Percentiles rank a stretch among this genome's conserved stretches.
Conservation (phyloP, 2,888 invertebrate genomes). For the Caenorhabditis sp. region DNA sequence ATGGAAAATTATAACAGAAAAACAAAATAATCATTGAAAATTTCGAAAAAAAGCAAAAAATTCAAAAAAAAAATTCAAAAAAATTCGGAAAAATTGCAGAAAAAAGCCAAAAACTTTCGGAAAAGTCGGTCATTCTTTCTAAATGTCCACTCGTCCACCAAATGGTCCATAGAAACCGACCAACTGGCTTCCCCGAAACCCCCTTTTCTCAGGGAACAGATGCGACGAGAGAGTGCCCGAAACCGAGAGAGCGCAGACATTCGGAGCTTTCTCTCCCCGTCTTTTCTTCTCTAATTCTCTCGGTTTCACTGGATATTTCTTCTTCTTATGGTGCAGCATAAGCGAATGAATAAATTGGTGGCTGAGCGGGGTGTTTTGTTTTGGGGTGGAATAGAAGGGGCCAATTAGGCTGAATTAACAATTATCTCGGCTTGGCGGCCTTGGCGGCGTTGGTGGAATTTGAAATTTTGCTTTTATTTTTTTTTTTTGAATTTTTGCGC, state of each 20-base stretch:
- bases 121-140: background rate
- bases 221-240: constrained; percentile 21
- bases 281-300: constrained; percentile 1
- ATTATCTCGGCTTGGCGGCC: background rate
- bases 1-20: background rate
- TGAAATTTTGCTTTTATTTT: no score
- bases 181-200: background rate
- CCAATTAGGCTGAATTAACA: constrained; percentile 8
- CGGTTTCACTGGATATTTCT: constrained; percentile 13
- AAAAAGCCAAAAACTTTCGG: background rate
- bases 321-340: no score
- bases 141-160: background rate
- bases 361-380: no score
- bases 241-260: constrained; percentile 26
- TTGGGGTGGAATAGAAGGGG: background rate
- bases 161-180: background rate
- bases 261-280: background rate
- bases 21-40: background rate
- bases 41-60: background rate
- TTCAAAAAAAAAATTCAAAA: background rate
- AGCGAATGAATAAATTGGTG: no score
- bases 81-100: background rate
- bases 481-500: no score
- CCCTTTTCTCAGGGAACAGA: background rate
- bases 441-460: background rate